Evolutionary conservation across 1,140 invertebrate species (phyloP), one percentile per base, ranked within the genome.

Genomic region (Drosophila punjabiensis): DNA sequence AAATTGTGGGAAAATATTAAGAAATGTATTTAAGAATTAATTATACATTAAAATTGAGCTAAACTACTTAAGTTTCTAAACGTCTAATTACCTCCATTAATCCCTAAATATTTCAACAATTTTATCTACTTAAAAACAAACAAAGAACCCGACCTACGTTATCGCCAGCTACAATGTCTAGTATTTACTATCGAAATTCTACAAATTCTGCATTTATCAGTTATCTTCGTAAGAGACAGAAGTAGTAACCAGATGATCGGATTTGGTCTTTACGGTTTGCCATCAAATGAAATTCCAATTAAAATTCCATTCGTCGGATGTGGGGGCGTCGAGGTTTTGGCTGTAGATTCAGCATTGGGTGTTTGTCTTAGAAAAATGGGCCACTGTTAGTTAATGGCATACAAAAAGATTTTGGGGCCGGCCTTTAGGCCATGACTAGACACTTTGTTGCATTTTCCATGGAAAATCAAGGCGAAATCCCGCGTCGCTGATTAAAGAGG

Each of bases 311-410:
- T 16, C 45, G 11, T 11, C 13, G 24, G 37, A 13, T 79, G 60
- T 52, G 58, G n/a, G 62, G 55, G 56, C 32, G 69, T 41, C 39
- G 16, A 43, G 67, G 32, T 67, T 67, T 39, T 28, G 65, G 64
- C 61, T 28, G 30, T 45, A 20, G 50, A 50, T 52, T 52, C 50
- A 41, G 48, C 37, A 47, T 52, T 52, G 39, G 62, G 48, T 77
- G 74, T 71, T 71, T 71, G 76, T 47, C 67, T 79, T 59, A 41
- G 55, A 79, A 56, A 79, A 79, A 79, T 88, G 69, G 84, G 85
- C 77, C 84, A 88, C 81, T 66, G 81, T 89, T 88, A 88, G 85
- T 85, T 88, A 85, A 79, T 88, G 74, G 84, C 81, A 70, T 39
- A 56, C 33, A 56, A 56, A 56, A 48, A 32, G n/a, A 4, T 16